Evolutionary conservation across 1,140 invertebrate species (phyloP).

Genomic region (Centruroides sculpturatus): DNA sequence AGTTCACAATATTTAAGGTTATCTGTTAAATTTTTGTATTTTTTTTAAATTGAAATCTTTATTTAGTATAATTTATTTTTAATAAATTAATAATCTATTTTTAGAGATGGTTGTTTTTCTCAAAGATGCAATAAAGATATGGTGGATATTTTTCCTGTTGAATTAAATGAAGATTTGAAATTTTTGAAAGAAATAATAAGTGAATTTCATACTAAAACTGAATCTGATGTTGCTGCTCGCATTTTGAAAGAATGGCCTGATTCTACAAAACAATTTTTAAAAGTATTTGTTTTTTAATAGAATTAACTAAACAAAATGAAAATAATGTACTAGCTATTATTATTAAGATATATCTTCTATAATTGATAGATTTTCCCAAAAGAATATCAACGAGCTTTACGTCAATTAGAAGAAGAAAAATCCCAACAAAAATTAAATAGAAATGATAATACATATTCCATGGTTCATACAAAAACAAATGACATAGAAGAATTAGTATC

Average conservation of each 20-base stretch:
- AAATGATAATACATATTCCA: background rate
- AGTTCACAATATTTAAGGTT: too few relatives aligned
- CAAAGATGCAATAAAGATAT: slow-evolving; percentile 80
- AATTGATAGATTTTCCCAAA: slow-evolving; percentile 54
- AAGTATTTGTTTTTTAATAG: slow-evolving; percentile 37
- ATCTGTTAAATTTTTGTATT: too few relatives aligned
- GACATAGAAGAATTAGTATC: slow-evolving; percentile 82
- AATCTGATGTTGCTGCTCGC: slow-evolving; percentile 62
- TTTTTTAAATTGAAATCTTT: too few relatives aligned
- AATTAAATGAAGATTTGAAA: slow-evolving; percentile 58
- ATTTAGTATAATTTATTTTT: background rate
- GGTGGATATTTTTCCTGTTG: slow-evolving; percentile 70
- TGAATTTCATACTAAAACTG: slow-evolving; percentile 83
- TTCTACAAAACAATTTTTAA: slow-evolving; percentile 61
- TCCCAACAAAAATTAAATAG: background rate
- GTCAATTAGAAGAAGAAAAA: slow-evolving; percentile 39
- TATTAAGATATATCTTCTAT: too few relatives aligned
- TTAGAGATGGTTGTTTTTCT: slow-evolving; percentile 22
- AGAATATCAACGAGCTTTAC: slow-evolving; percentile 83
- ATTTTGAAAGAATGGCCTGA: slow-evolving; percentile 70
- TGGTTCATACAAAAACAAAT: slow-evolving; percentile 16
- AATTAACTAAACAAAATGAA: too few relatives aligned
- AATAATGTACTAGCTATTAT: too few relatives aligned
- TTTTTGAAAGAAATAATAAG: slow-evolving; percentile 61
- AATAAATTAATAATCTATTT: background rate